Evolutionary conservation across 2,113 vertebrate genomes (phyloP).

Genomic region (Oncorhynchus nerka): DNA sequence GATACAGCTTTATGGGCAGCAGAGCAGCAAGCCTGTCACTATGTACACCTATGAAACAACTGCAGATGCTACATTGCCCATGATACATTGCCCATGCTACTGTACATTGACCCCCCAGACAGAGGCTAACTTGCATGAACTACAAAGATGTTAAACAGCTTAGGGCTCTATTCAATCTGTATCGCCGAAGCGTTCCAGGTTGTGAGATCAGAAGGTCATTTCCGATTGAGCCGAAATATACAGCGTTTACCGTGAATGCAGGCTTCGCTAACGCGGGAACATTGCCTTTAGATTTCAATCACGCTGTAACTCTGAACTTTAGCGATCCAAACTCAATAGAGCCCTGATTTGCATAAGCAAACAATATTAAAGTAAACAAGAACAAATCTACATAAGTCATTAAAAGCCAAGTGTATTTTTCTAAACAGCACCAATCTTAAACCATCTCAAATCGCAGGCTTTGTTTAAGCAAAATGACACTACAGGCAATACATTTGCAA

Average conservation of each 20-base stretch:
- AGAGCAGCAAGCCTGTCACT: background rate
- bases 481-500: background rate
- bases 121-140: background rate
- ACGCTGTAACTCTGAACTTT: too few relatives aligned
- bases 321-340: too few relatives aligned
- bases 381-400: constrained; percentile 8
- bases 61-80: background rate
- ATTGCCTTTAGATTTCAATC: too few relatives aligned
- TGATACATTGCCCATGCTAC: background rate
- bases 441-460: background rate
- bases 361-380: constrained; percentile 8
- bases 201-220: too few relatives aligned
- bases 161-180: too few relatives aligned
- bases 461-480: background rate
- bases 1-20: background rate
- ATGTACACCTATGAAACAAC: constrained; percentile 12
- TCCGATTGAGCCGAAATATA: too few relatives aligned
- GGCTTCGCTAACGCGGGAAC: too few relatives aligned
- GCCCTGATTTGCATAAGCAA: background rate
- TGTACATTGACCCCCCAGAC: background rate
- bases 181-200: too few relatives aligned
- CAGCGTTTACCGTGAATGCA: too few relatives aligned
- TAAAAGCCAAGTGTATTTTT: background rate
- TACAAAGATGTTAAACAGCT: background rate
- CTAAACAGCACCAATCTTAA: constrained; percentile 23